Conservation (phyloP, 1,140 invertebrate genomes). For the Drosophila auraria region DNA sequence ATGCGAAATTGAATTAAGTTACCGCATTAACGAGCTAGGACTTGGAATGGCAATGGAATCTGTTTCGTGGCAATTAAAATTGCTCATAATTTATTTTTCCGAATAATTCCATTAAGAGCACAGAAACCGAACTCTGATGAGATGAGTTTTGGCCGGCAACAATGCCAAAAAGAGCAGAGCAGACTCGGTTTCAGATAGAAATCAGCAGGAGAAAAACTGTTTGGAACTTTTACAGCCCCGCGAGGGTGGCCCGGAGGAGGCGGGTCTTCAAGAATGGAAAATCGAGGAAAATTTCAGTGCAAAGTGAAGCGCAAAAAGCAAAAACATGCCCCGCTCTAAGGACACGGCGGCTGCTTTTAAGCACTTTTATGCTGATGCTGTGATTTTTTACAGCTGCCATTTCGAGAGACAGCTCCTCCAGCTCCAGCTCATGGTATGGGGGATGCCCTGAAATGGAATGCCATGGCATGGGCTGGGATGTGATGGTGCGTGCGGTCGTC, state of each 20-base stretch:
- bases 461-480: neutral
- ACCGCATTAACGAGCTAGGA: slow-evolving; percentile 59
- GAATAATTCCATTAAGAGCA: slow-evolving; percentile 67
- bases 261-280: slow-evolving; percentile 21
- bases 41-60: slow-evolving; percentile 43
- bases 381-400: slow-evolving; percentile 83
- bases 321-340: slow-evolving; percentile 45
- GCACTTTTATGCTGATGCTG: slow-evolving; percentile 83
- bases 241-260: neutral
- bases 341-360: slow-evolving; percentile 79
- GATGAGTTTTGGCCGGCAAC: slow-evolving; percentile 42
- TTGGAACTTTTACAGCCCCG: slow-evolving; percentile 43
- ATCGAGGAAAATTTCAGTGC: slow-evolving; percentile 53
- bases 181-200: slow-evolving; percentile 32
- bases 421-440: neutral
- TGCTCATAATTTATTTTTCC: slow-evolving; percentile 59
- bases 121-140: slow-evolving; percentile 25
- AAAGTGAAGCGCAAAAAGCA: slow-evolving; percentile 72
- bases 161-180: slow-evolving; percentile 23
- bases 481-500: slow-evolving; percentile 62
- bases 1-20: slow-evolving; percentile 77
- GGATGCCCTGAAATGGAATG: neutral
- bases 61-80: slow-evolving; percentile 56
- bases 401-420: slow-evolving; percentile 41
- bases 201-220: slow-evolving; percentile 54